A percentile compares a stretch with the other conserved stretches of the same genome.
phyloP scores from a whole-genome alignment of 2,113 vertebrate species.

The Gyps fulvus region DNA sequence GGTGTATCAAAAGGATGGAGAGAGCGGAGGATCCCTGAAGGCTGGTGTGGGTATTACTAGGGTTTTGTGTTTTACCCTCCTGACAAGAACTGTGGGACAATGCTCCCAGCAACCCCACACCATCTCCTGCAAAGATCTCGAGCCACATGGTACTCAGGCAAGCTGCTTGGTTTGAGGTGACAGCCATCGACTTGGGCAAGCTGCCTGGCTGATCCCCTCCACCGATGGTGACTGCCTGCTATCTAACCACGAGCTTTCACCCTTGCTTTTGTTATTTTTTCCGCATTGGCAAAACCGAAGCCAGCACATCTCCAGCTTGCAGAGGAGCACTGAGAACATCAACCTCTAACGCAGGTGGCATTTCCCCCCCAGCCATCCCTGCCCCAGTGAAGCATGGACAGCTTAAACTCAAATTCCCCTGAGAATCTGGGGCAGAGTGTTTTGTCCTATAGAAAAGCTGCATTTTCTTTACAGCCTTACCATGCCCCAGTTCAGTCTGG shows the following conservation, averaged over 20 bases:
- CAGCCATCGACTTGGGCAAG: not conserved
- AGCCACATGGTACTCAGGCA: not conserved
- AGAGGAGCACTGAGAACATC: not conserved
- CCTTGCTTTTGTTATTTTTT: not conserved
- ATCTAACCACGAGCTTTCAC: not conserved
- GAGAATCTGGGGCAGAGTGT: not conserved
- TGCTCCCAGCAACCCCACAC: not conserved
- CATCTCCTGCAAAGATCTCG: not conserved
- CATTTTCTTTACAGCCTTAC: slow-evolving; percentile 47
- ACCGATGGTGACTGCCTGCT: not conserved
- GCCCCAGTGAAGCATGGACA: not conserved
- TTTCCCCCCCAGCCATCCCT: not conserved
- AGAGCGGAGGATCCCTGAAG: not conserved
- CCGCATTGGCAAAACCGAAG: not conserved
- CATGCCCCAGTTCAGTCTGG: slow-evolving; percentile 80
- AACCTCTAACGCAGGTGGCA: not conserved
- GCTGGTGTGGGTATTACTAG: not conserved
- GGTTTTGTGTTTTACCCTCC: not conserved
- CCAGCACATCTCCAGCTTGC: not conserved
- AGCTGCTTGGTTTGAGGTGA: not conserved
- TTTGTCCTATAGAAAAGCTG: not conserved
- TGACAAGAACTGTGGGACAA: accelerated
- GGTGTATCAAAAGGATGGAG: not conserved
- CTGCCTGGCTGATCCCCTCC: not conserved
- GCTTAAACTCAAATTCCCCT: not conserved